Evolutionary conservation across 2,113 vertebrate species (phyloP).

Genomic region (Sander lucioperca): DNA sequence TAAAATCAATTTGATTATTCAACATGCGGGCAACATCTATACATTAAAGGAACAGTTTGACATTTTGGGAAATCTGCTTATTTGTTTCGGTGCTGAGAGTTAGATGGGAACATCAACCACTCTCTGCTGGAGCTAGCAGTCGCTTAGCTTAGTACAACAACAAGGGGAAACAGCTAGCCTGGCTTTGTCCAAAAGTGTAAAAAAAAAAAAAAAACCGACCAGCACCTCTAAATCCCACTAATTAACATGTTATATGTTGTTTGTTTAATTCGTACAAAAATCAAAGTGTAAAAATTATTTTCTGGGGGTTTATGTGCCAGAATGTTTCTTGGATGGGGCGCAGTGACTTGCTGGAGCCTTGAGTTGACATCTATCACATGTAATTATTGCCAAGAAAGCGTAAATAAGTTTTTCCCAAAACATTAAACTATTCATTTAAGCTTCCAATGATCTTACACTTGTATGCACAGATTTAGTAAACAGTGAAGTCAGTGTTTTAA

Average conservation of each 20-base stretch:
- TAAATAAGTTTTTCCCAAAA: not conserved
- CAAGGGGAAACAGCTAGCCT: not conserved
- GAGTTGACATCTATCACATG: not conserved
- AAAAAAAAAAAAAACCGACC: no score
- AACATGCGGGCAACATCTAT: not conserved
- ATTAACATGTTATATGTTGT: no score
- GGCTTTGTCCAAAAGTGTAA: not conserved
- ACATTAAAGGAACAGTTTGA: slow-evolving; percentile 1
- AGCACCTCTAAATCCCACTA: no score
- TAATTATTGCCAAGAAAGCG: not conserved
- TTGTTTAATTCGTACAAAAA: no score
- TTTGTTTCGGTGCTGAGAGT: not conserved
- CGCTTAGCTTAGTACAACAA: not conserved
- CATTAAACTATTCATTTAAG: not conserved
- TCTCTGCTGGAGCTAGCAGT: not conserved
- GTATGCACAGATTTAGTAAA: not conserved
- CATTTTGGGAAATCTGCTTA: not conserved
- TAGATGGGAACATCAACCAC: not conserved
- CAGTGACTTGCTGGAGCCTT: not conserved
- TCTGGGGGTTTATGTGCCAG: not conserved
- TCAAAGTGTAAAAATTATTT: no score
- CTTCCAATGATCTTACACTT: slow-evolving; percentile 17
- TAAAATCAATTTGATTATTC: slow-evolving; percentile 1
- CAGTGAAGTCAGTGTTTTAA: not conserved
- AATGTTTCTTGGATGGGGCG: not conserved